Evolutionary conservation across 53 echinoderm and acorn worm genomes (phyloP).

Genomic region (Stichopus horrens): DNA sequence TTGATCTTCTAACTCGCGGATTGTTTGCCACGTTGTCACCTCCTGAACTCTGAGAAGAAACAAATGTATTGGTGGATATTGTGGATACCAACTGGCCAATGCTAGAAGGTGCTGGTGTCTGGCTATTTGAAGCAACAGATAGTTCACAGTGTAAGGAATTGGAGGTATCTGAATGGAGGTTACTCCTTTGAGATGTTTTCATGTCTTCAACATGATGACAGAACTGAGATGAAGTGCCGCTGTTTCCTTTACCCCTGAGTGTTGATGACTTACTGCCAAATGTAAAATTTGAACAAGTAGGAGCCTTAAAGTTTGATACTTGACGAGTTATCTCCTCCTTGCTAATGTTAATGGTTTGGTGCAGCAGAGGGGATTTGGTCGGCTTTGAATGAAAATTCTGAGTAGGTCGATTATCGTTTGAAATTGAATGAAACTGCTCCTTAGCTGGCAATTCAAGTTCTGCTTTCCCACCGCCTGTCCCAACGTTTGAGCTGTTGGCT

Average conservation of each 20-base stretch:
- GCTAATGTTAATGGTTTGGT: neutral
- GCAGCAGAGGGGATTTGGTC: neutral
- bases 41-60: neutral
- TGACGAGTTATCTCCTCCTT: neutral
- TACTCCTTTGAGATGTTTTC: neutral
- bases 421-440: neutral
- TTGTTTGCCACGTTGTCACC: neutral
- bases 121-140: neutral
- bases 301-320: slow-evolving; percentile 24
- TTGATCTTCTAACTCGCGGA: neutral
- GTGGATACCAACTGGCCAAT: neutral
- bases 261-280: neutral
- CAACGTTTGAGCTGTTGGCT: neutral
- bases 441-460: neutral
- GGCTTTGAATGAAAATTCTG: neutral
- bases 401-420: neutral
- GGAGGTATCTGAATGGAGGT: neutral
- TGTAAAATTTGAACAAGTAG: slow-evolving; percentile 12
- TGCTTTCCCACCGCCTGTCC: neutral
- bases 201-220: neutral
- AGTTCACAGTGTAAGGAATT: neutral
- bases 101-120: neutral
- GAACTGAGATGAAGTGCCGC: neutral
- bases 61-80: neutral
- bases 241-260: neutral